Evolutionary conservation across 2,113 vertebrate genomes (phyloP).

Genomic region (Lutjanus erythropterus): DNA sequence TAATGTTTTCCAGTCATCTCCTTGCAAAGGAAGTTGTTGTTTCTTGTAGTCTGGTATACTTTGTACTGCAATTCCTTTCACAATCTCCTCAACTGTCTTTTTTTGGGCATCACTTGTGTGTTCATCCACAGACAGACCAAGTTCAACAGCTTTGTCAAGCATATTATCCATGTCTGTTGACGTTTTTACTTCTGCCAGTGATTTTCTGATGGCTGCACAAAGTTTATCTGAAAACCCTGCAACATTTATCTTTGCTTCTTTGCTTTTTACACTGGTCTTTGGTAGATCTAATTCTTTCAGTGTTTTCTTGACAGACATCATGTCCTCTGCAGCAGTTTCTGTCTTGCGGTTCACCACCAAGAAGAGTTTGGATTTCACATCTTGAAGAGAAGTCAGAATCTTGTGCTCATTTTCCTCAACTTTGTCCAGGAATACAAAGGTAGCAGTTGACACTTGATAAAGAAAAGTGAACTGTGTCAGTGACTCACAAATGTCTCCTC

Average conservation of each 20-base stretch:
- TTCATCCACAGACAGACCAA: constrained; percentile 69
- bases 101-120: not conserved
- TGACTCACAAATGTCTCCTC: constrained; percentile 72
- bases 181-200: rapidly evolving
- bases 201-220: constrained; percentile 17
- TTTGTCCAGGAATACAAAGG: constrained; percentile 81
- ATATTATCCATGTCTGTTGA: not conserved
- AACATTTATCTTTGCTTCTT: not conserved
- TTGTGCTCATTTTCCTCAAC: constrained; percentile 70
- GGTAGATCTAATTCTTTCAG: constrained; percentile 37
- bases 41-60: constrained; percentile 60
- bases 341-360: constrained; percentile 50
- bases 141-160: constrained; percentile 39
- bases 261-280: not conserved
- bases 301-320: constrained; percentile 14
- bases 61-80: not conserved
- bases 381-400: constrained; percentile 56
- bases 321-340: not conserved
- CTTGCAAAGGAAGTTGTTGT: constrained; percentile 61
- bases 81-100: constrained; percentile 26
- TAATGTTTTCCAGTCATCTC: constrained; percentile 60
- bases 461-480: constrained; percentile 80
- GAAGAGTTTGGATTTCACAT: constrained; percentile 51
- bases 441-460: constrained; percentile 78
- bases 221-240: constrained; percentile 52